Evolutionary conservation across 2,888 invertebrate genomes (phyloP), one percentile per base, ranked within the genome.

Genomic region (Hecatera dysodea): DNA sequence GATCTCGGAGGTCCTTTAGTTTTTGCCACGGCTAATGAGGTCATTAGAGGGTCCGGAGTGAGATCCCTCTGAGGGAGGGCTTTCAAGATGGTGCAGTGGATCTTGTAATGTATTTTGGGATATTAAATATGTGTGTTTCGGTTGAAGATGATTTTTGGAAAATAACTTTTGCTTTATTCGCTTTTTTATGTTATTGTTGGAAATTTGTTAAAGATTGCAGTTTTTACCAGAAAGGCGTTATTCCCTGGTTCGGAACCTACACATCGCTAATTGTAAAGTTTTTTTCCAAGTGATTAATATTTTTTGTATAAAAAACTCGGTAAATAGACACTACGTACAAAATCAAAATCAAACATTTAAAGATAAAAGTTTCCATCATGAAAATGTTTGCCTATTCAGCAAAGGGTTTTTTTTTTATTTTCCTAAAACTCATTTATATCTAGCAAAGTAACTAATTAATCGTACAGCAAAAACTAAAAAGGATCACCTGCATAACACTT

Each of bases 1-100:
- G 81, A 82, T 83, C 75, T 65, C 63, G 74, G n/a, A 57, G 69
- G 78, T 78, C 80, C 80, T 79, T 78, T 74, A 76, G 85, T 87
- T 87, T 89, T 88, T 88, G 87, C 83, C 68, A 56, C 75, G 65
- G 64, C 89, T 91, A 91, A 91, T 90, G 90, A 86, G 85, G 89
- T 90, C 91, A 88, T 91, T 91, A 91, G 88, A 85, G 74, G 74
- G 77, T 71, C 36, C 56, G 50, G 48, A 65, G 67, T 72, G 72
- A 65, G 71, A 44, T 66, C 72, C 72, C 84, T 83, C 66, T 57
- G 57, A 83, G 73, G 71, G 81, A 83, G 73, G 52, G 65, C 56
- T 72, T 33, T 75, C 86, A 79, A 86, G 75, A 84, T 86, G 84
- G 74, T 81, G 75, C 82, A 69, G 46, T 72, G 67, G 52, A 72